Evolutionary conservation across 2,888 invertebrate genomes (phyloP).

Genomic region (Disparrhopalites patrizii): DNA sequence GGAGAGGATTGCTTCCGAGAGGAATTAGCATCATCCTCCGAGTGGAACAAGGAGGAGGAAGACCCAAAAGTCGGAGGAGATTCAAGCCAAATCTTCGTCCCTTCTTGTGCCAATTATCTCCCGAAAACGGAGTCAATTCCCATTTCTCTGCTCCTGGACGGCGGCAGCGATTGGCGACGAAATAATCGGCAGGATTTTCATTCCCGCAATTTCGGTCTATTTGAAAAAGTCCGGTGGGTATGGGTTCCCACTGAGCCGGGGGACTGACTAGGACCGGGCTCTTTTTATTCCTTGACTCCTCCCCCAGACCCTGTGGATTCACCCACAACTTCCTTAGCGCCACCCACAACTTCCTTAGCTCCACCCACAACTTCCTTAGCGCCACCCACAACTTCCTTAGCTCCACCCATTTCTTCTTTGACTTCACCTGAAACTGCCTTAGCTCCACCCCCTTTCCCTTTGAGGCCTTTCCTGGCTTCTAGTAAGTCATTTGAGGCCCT

Average conservation of each 20-base stretch:
- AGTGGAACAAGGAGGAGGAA: background rate
- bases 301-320: too few species aligned
- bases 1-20: background rate
- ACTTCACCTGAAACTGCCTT: background rate
- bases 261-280: constrained; percentile 43
- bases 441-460: background rate
- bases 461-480: too few species aligned
- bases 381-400: background rate
- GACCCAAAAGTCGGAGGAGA: background rate
- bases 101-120: background rate
- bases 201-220: constrained; percentile 21
- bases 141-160: too few species aligned
- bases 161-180: background rate
- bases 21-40: background rate
- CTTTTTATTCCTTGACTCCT: too few species aligned
- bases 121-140: background rate
- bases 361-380: too few species aligned
- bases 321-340: background rate
- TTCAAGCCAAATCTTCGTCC: too few species aligned
- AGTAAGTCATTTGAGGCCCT: too few species aligned
- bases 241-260: constrained; percentile 43
- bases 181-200: constrained; percentile 2
- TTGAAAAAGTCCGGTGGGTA: constrained; percentile 40
- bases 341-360: background rate
- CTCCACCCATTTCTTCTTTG: background rate